Evolutionary conservation across 1,140 invertebrate genomes (phyloP).

Genomic region (Heliothis subflexa): DNA sequence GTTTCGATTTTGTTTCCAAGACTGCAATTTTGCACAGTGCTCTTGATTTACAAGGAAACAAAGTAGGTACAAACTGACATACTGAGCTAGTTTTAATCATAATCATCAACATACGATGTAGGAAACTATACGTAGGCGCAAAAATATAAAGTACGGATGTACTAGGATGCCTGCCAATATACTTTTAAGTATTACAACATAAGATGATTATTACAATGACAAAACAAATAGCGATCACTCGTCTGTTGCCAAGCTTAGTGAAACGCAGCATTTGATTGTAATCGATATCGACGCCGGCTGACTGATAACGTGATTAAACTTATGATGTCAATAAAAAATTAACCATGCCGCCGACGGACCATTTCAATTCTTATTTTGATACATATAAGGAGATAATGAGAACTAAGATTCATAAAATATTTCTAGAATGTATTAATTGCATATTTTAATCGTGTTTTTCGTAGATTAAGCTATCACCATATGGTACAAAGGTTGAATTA

Average conservation of each 20-base stretch:
- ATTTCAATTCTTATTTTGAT: slow-evolving; percentile 30
- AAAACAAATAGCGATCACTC: not conserved
- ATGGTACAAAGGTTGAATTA: no score
- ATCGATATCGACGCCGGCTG: not conserved
- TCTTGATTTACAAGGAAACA: not conserved
- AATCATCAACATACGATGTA: no score
- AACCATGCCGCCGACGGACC: not conserved
- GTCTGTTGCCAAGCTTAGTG: not conserved
- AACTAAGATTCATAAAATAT: not conserved
- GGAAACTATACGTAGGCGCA: no score
- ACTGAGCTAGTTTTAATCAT: not conserved
- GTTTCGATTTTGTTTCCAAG: slow-evolving; percentile 25
- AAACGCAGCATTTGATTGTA: not conserved
- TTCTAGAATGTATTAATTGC: not conserved
- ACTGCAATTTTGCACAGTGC: not conserved
- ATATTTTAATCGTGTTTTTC: not conserved
- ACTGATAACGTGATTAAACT: slow-evolving; percentile 14
- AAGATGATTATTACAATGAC: not conserved
- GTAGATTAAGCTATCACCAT: slow-evolving; percentile 17
- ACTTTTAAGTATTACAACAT: no score
- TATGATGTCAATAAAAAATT: slow-evolving; percentile 29
- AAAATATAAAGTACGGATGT: no score
- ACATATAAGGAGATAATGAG: slow-evolving; percentile 26
- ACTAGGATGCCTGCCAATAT: not conserved
- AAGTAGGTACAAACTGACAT: not conserved